Base-by-base conservation (phyloP, 2,113 vertebrate species). In the Podocnemis expansa region DNA sequence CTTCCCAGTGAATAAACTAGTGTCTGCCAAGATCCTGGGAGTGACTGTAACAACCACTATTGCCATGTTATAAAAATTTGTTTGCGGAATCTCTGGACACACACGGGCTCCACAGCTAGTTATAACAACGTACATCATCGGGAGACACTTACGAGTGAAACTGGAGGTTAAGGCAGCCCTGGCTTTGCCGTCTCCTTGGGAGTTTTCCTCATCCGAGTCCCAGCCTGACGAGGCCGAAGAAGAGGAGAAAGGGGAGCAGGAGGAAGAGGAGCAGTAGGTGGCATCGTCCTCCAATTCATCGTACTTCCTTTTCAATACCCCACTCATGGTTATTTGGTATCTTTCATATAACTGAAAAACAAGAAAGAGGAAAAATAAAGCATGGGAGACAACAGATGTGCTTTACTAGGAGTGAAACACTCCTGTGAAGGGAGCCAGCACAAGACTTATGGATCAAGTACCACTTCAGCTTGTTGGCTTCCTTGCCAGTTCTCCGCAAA, bases 271-370 rank as follows among this genome's bases (percentile, higher is more conserved):
- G 91, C 98, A 99, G 98, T 98, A 99, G 89, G 98, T 97, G 16
- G 97, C 98, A 96, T 99, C 98, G 95, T 98, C 99, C 79, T 99
- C 99, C 98, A 99, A 97, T 98, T 99, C 99, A 97, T 99, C 98
- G 27, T 99, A 99, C 97, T 99, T 99, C 98, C 99, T 99, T 98
- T 99, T 99, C 95, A 99, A 97, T 83, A 98, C 96, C 89, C 99
- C 99, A 8, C 98, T 98, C 99, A 99, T 99, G 98, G 98, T 96
- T 96, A 91, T 5, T 56, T 89, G 17, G 94, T 80, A 81, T 56
- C 79, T 94, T 85, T 98, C 93, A 97, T 98, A 97, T 93, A 98
- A 98, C 99, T 99, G 97, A 4, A 83, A 93, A 90, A 54, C 19
- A 85, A 89, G n/a, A 63, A 24, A 38, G 43, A 88, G 80, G 34